A percentile compares a stretch with the other conserved stretches of the same genome.
phyloP scores from a whole-genome alignment of 2,888 invertebrate species.

The Hemithea aestivaria region DNA sequence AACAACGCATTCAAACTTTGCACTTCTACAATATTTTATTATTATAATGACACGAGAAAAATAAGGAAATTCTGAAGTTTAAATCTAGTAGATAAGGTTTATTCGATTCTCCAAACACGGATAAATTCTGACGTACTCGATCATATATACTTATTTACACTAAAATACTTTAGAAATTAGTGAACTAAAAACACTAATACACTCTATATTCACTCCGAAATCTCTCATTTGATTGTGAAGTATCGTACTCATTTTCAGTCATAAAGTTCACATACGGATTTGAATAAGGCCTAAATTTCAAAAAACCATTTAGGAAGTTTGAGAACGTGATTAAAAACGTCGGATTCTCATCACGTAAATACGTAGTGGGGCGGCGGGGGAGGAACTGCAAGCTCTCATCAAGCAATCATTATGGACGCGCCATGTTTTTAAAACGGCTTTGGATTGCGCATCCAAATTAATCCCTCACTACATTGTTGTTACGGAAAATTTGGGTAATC shows the following conservation, averaged over 20 bases:
- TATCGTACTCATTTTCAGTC: not conserved
- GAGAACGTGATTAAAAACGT: constrained; percentile 28
- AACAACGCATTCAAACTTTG: constrained; percentile 24
- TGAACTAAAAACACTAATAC: no score
- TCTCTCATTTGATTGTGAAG: no score
- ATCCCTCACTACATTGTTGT: constrained; percentile 61
- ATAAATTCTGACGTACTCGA: no score
- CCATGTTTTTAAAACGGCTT: constrained; percentile 76
- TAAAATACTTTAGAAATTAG: no score
- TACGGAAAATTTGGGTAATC: constrained; percentile 56
- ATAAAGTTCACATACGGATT: constrained; percentile 4
- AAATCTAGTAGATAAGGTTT: no score
- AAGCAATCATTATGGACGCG: constrained; percentile 72
- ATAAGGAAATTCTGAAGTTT: no score
- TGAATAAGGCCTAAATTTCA: constrained; percentile 7
- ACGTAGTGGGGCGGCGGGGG: constrained; percentile 27
- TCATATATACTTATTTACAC: no score
- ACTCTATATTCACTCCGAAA: no score
- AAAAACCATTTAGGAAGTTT: constrained; percentile 22
- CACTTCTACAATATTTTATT: constrained; percentile 15
- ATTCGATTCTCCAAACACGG: no score
- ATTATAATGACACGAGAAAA: constrained; percentile 3
- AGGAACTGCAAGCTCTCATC: constrained; percentile 59
- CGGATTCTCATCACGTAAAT: constrained; percentile 36
- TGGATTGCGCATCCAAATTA: constrained; percentile 66